Conservation (phyloP, 1,140 invertebrate genomes). For the Pentalonia nigronervosa region DNA sequence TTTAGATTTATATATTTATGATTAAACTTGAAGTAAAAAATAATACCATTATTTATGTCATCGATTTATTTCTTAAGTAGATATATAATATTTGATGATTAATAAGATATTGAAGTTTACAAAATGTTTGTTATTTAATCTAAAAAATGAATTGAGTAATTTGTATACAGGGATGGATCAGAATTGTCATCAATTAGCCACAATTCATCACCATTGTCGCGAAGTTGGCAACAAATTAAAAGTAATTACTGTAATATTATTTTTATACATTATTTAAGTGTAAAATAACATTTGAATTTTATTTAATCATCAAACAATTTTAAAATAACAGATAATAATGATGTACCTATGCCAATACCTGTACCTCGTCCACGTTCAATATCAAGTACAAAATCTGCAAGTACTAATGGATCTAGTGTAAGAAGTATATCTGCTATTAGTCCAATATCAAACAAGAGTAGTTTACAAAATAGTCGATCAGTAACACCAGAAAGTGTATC, state of each 20-base stretch:
- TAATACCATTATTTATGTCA: not conserved
- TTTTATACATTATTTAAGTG: not conserved
- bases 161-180: constrained; percentile 10
- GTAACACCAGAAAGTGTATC: constrained; percentile 45
- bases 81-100: not conserved
- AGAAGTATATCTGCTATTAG: constrained; percentile 6
- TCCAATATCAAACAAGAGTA: constrained; percentile 44
- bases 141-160: constrained; percentile 10
- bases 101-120: not conserved
- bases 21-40: not conserved
- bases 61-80: not conserved
- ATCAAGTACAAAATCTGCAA: constrained; percentile 32
- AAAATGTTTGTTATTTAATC: not conserved
- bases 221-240: constrained; percentile 20
- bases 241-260: constrained; percentile 11
- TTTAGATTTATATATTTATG: not conserved
- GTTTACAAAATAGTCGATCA: constrained; percentile 14
- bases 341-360: not conserved
- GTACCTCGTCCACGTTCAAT: constrained; percentile 23
- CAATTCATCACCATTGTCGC: not conserved
- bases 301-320: not conserved
- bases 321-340: constrained; percentile 14
- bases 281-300: not conserved
- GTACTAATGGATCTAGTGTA: constrained; percentile 33
- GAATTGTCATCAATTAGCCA: not conserved